A percentile compares a stretch with the other conserved stretches of the same genome.
Evolutionary conservation across 92 coral and sea anemone species (phyloP).

Genomic region (Palythoa grandis): DNA sequence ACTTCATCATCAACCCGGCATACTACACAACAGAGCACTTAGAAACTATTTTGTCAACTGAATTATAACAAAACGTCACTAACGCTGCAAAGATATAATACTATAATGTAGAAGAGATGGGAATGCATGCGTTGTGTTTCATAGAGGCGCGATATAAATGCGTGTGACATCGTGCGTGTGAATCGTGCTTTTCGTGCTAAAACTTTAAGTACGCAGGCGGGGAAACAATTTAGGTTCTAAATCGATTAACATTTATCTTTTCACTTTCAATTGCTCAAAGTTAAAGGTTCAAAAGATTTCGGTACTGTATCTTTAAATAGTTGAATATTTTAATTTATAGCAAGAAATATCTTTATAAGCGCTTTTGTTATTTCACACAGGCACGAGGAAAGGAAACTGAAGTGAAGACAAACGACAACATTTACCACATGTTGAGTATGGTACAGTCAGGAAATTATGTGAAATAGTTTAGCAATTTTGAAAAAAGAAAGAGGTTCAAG

Average conservation of each 20-base stretch:
- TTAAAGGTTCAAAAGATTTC: slow-evolving; percentile 12
- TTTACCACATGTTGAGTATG: not conserved
- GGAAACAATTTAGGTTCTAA: slow-evolving; percentile 18
- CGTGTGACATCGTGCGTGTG: slow-evolving; percentile 9
- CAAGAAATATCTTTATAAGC: not conserved
- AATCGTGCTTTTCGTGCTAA: not conserved
- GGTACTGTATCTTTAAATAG: not conserved
- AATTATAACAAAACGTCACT: not conserved
- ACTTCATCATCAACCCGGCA: not conserved
- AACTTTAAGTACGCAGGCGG: slow-evolving; percentile 9
- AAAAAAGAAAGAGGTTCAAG: slow-evolving; percentile 4
- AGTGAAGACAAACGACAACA: not conserved
- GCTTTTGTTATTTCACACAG: not conserved
- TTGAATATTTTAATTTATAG: not conserved
- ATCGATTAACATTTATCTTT: slow-evolving; percentile 24
- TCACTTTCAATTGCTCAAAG: not conserved
- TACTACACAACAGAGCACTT: not conserved
- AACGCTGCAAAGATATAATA: not conserved
- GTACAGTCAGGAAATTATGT: slow-evolving; percentile 23
- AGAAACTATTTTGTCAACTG: too few species aligned
- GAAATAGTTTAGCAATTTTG: not conserved
- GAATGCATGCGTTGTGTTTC: not conserved
- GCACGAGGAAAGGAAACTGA: not conserved
- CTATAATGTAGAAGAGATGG: not conserved
- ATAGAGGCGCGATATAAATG: not conserved